Percentiles rank a stretch among this genome's conserved stretches.
phyloP scores from a whole-genome alignment of 2,113 vertebrate species.

The Gymnogyps californianus region DNA sequence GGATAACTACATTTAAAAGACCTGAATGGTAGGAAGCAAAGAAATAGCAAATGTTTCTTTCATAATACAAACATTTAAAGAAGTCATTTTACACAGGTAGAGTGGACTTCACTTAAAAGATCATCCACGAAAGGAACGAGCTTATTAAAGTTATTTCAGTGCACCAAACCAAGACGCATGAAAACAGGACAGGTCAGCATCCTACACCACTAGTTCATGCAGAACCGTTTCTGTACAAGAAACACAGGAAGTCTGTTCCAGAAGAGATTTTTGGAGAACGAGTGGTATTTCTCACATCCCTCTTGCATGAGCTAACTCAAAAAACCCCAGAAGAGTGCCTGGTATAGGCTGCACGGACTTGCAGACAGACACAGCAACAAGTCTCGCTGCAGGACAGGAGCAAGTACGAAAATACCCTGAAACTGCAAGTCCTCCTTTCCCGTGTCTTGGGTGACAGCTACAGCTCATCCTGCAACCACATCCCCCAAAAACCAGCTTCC shows the following conservation, averaged over 20 bases:
- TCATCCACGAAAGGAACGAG: slow-evolving; percentile 65
- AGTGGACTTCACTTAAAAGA: slow-evolving; percentile 68
- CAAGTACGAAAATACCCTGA: neutral
- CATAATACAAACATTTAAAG: slow-evolving; percentile 49
- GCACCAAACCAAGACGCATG: slow-evolving; percentile 62
- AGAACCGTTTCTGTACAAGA: neutral
- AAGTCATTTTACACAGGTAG: slow-evolving; percentile 49
- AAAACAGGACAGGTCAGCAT: slow-evolving; percentile 7
- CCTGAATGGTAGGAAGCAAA: slow-evolving; percentile 59
- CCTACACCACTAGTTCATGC: neutral
- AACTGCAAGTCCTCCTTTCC: neutral
- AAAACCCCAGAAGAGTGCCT: neutral
- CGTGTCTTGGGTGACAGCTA: neutral
- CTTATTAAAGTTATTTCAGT: slow-evolving; percentile 55
- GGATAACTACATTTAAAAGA: slow-evolving; percentile 69
- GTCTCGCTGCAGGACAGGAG: neutral
- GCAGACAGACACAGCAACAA: neutral
- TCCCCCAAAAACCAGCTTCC: neutral
- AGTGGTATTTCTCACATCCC: neutral
- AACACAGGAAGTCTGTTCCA: neutral
- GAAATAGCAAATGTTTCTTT: slow-evolving; percentile 56
- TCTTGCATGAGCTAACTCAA: neutral
- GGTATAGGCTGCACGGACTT: neutral
- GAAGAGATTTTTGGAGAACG: slow-evolving; percentile 9
- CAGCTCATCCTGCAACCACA: neutral